Percentiles rank a stretch among this genome's conserved stretches.
phyloP scores from a whole-genome alignment of 2,113 vertebrate species.

The Lophura nycthemera region DNA sequence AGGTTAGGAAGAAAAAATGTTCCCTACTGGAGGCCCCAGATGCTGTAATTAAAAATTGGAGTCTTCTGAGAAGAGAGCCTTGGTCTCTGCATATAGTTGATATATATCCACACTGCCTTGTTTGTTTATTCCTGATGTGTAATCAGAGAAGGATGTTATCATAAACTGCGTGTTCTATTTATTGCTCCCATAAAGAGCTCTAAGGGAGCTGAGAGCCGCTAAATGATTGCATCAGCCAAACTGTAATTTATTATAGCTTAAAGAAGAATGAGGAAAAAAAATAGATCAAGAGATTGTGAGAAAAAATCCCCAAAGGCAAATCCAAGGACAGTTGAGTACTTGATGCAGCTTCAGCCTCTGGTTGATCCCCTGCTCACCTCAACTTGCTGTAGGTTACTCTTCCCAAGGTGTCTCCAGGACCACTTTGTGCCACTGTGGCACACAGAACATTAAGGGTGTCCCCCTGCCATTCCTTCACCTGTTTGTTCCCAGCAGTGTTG shows the following conservation, averaged over 20 bases:
- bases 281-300: not conserved
- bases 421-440: not conserved
- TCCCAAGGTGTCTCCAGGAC: not conserved
- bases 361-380: not conserved
- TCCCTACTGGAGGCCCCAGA: constrained; percentile 31
- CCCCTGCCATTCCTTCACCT: not conserved
- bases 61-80: not conserved
- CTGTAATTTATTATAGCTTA: not conserved
- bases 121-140: constrained; percentile 28
- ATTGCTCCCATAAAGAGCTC: not conserved
- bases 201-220: not conserved
- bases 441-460: not conserved
- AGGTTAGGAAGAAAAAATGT: constrained; percentile 57
- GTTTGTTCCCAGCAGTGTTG: not conserved
- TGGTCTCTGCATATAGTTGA: not conserved
- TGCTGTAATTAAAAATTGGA: not conserved
- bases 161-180: constrained; percentile 22
- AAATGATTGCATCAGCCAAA: not conserved
- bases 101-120: not conserved
- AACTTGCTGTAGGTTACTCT: not conserved
- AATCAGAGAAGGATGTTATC: not conserved
- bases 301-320: not conserved
- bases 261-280: not conserved
- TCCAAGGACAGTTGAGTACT: not conserved
- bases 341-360: not conserved